These are phyloP conservation scores for Dolichotis patagonum DNA, from an alignment of 2,113 vertebrate genomes.

Conservation along the genomic window DNA sequence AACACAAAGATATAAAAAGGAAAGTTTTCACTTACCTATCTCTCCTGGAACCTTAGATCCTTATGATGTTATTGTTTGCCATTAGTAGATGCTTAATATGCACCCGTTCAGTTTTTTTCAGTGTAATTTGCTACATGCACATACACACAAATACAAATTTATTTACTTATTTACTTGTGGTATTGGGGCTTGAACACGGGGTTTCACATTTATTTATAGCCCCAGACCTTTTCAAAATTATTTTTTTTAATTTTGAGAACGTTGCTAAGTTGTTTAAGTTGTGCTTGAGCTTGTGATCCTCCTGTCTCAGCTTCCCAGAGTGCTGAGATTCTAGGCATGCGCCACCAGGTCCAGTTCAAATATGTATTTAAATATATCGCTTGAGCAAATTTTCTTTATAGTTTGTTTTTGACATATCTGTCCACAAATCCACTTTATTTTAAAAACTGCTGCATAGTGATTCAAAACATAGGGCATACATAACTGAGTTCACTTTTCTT, in stretches of 20 bases:
- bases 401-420: background rate
- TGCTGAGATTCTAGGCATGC: background rate
- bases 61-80: background rate
- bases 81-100: background rate
- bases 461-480: background rate
- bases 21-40: background rate
- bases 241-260: background rate
- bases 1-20: background rate
- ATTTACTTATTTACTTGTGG: background rate
- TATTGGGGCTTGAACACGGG: background rate
- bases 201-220: background rate
- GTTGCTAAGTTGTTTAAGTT: background rate
- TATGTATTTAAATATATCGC: background rate
- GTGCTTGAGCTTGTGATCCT: background rate
- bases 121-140: background rate
- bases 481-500: background rate
- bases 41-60: background rate
- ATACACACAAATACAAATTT: background rate
- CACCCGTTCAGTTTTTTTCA: conserved; percentile 20
- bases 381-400: conserved; percentile 18
- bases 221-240: background rate
- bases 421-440: conserved; percentile 13
- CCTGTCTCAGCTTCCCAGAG: background rate
- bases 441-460: background rate
- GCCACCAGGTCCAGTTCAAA: background rate